Percentiles rank a stretch among this genome's conserved stretches.
Conservation (phyloP, 1,140 invertebrate species). For the Nymphalis io region DNA sequence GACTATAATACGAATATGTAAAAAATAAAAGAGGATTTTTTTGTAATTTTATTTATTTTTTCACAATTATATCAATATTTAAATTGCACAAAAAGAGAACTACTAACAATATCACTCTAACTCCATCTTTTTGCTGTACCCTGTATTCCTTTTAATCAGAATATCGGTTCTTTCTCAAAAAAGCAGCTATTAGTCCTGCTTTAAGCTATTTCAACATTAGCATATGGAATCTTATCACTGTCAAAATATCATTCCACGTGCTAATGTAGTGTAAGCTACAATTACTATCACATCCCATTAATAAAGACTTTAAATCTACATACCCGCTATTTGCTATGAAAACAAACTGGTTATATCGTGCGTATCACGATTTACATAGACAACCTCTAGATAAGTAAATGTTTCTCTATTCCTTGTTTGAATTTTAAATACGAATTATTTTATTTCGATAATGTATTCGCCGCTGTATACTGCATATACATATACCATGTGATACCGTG, state of each 20-base stretch:
- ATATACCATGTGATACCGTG: too few relatives aligned
- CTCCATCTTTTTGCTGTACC: conserved; percentile 39
- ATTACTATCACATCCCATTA: not conserved
- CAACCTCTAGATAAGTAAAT: not conserved
- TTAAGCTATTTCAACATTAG: not conserved
- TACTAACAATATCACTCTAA: conserved; percentile 47
- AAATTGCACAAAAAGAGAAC: conserved; percentile 25
- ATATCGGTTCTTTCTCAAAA: not conserved
- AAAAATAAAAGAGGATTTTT: not conserved
- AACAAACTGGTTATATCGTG: not conserved
- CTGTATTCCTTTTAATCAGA: conserved; percentile 37
- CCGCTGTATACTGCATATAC: too few relatives aligned
- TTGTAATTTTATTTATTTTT: conserved; percentile 16
- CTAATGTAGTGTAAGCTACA: not conserved
- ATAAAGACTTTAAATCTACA: not conserved
- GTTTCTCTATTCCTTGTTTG: too few relatives aligned
- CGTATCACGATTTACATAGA: not conserved
- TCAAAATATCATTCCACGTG: not conserved
- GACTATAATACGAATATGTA: not conserved
- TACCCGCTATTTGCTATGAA: not conserved
- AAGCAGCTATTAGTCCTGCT: not conserved
- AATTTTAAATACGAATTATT: too few relatives aligned
- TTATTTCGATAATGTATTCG: too few relatives aligned
- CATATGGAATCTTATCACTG: not conserved
- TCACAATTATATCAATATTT: conserved; percentile 12